Conservation (phyloP, 2,113 vertebrate genomes). For the Phyllopteryx taeniolatus region DNA sequence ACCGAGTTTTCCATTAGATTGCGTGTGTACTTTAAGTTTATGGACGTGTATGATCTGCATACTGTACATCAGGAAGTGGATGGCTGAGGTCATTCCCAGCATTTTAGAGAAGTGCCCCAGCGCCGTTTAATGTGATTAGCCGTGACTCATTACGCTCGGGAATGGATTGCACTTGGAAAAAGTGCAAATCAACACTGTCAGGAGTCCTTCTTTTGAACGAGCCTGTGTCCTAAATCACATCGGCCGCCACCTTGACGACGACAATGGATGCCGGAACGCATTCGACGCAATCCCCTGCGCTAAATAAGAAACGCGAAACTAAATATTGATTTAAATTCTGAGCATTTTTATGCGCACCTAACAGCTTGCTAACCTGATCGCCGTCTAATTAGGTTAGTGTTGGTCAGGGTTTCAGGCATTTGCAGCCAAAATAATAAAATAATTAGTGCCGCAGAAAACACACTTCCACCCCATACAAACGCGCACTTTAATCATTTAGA, state of each 20-base stretch:
- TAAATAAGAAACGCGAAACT: too few relatives aligned
- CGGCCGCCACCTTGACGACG: slow-evolving; percentile 12
- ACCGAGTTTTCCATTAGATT: slow-evolving; percentile 64
- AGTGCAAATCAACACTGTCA: slow-evolving; percentile 45
- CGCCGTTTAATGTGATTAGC: slow-evolving; percentile 54
- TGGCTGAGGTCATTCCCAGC: slow-evolving; percentile 42
- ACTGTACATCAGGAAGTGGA: slow-evolving; percentile 22
- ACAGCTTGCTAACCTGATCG: neutral
- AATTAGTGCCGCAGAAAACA: slow-evolving; percentile 9
- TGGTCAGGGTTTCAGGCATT: neutral
- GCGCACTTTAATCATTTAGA: slow-evolving; percentile 63
- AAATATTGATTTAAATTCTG: neutral
- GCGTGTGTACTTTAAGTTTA: slow-evolving; percentile 12
- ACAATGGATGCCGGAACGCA: neutral
- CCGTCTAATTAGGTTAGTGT: too few relatives aligned
- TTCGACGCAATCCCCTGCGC: neutral
- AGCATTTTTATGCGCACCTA: neutral
- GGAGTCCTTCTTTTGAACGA: slow-evolving; percentile 46
- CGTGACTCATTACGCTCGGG: slow-evolving; percentile 40
- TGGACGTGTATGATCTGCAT: slow-evolving; percentile 11
- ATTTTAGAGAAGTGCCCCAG: slow-evolving; percentile 34
- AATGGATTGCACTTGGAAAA: slow-evolving; percentile 51
- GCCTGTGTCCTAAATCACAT: slow-evolving; percentile 39
- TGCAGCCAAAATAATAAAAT: neutral
- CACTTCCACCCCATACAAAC: slow-evolving; percentile 3